Base-by-base conservation (phyloP, 1,140 invertebrate species). In the Drosophila elegans region DNA sequence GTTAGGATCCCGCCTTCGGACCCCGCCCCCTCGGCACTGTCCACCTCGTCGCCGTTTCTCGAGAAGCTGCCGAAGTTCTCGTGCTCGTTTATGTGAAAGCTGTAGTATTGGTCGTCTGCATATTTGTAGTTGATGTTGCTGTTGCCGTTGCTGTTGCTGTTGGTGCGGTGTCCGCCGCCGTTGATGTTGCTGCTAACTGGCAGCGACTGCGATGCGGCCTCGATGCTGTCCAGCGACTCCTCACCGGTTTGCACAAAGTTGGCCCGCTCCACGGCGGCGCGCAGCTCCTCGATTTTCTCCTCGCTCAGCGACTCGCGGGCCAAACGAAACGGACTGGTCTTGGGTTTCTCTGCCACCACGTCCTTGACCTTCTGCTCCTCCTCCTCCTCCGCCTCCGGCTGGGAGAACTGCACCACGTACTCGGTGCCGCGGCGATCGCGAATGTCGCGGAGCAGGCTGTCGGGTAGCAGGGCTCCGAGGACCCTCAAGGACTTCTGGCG, bases 71-170 rank as follows among this genome's bases (percentile, higher is more conserved):
- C 94, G 56, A 89, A 92, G 75, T 92, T 91, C 76, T 92, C 91
- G 74, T 92, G 91, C 91, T 97, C 97, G 91, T 97, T 96, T 61
- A 97, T 92, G 93, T 97, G 96, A 90, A 97, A 97, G 91, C 96
- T 95, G 90, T 96, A 96, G 92, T 95, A 97, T 92, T 95, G 95
- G 93, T 97, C 96, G 75, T 95, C 94, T 78, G 96, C 95, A 81
- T 96, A 96, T 52, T 93, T 91, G 54, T 89, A 89, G 62, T 78
- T 86, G 81, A 74, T 69, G 76, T 56, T 57, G 73, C 44, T 46
- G 16, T 21, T 21, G 16, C 16, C 16, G 16, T 21, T 21, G 16
- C 16, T 21, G 16, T 21, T 21, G 16, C 73, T 69, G 76, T 56
- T 57, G 73, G 39, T 46, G 60, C 53, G 52, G n/a, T 36, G 49